Conservation (phyloP, 2,113 vertebrate genomes). For the Syngnathoides biaculeatus region DNA sequence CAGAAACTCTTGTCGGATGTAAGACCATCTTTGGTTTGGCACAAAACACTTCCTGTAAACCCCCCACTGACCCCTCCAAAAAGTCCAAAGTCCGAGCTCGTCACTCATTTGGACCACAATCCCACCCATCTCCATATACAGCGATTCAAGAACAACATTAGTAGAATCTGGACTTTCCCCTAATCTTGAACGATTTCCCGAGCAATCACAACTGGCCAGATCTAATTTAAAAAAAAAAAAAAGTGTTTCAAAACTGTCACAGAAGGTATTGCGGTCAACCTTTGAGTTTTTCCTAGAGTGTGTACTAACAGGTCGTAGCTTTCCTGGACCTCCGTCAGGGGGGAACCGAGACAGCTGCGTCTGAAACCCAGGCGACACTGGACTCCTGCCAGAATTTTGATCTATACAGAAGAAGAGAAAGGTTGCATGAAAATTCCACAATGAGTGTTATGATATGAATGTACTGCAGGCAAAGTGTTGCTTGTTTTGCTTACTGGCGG, state of each 20-base stretch:
- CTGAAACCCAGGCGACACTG: slow-evolving; percentile 83
- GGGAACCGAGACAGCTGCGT: slow-evolving; percentile 78
- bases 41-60: too few species aligned
- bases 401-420: slow-evolving; percentile 65
- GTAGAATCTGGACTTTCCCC: too few species aligned
- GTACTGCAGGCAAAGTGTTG: not conserved
- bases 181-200: too few species aligned
- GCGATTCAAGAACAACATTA: too few species aligned
- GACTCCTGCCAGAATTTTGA: slow-evolving; percentile 80
- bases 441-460: not conserved
- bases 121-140: too few species aligned
- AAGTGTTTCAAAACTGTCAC: not conserved
- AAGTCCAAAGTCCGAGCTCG: too few species aligned
- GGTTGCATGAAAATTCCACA: not conserved
- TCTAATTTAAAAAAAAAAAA: too few species aligned
- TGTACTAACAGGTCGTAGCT: slow-evolving; percentile 88
- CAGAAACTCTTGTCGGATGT: too few species aligned
- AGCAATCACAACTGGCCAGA: too few species aligned
- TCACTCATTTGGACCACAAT: too few species aligned
- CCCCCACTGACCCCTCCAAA: too few species aligned
- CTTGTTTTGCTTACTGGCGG: slow-evolving; percentile 62
- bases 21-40: too few species aligned
- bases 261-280: not conserved
- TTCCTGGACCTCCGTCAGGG: slow-evolving; percentile 81
- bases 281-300: not conserved